These are phyloP conservation scores for Drosophila borborema DNA, from an alignment of 2,888 invertebrate species.

Conservation along the genomic window DNA sequence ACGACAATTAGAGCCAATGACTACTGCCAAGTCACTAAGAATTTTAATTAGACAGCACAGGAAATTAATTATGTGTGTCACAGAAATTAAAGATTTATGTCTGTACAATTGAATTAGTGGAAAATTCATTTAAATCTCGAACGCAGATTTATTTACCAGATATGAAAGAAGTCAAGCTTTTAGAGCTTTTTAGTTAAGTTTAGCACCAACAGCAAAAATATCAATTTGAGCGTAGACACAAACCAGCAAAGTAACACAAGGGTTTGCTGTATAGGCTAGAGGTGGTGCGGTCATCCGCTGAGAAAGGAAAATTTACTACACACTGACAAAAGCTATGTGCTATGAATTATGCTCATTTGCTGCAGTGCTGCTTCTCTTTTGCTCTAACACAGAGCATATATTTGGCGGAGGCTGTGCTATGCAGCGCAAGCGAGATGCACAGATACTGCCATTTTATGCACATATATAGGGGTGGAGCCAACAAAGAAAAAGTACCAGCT, in stretches of 20 bases:
- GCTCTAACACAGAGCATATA: neutral
- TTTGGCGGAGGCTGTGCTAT: neutral
- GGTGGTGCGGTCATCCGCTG: neutral
- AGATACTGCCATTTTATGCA: slow-evolving; percentile 51
- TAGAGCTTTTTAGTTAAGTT: neutral
- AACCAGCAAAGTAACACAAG: neutral
- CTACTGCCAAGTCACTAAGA: neutral
- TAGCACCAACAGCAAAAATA: neutral
- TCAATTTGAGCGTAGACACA: slow-evolving; percentile 8
- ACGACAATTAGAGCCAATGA: neutral
- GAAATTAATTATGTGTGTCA: neutral
- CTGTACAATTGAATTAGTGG: neutral
- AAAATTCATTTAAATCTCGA: neutral
- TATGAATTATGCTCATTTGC: neutral
- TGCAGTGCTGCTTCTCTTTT: slow-evolving; percentile 27
- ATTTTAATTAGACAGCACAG: slow-evolving; percentile 10
- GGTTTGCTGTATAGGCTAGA: slow-evolving; percentile 1
- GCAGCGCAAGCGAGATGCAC: slow-evolving; percentile 37
- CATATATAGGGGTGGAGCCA: slow-evolving; percentile 56
- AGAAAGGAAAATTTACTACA: slow-evolving; percentile 7
- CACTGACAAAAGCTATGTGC: slow-evolving; percentile 34
- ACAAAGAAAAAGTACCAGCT: neutral
- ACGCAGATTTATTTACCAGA: neutral
- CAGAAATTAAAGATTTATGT: neutral
- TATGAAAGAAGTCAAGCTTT: neutral